phyloP scores from a whole-genome alignment of 2,797 vertebrate genomes.

The Podargus strigoides region DNA sequence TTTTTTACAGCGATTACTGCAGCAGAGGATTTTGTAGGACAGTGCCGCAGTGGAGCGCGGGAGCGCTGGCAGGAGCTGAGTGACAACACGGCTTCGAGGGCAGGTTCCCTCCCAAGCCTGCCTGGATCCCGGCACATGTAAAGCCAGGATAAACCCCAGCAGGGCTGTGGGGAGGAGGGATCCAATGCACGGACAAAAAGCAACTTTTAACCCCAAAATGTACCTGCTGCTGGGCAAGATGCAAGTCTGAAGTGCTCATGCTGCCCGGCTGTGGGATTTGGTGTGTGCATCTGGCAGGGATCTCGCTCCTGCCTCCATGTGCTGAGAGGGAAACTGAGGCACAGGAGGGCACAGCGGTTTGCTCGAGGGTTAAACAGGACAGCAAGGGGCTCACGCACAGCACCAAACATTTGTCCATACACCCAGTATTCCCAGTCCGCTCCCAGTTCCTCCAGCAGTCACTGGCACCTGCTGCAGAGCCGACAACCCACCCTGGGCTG shows the following conservation, averaged over 20 bases:
- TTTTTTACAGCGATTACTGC: not conserved
- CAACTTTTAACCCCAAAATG: not conserved
- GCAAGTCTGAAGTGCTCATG: rapidly evolving
- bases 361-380: not conserved
- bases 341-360: rapidly evolving
- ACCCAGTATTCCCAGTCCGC: not conserved
- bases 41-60: constrained; percentile 44
- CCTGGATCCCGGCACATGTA: rapidly evolving
- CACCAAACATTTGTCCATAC: not conserved
- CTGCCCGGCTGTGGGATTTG: rapidly evolving
- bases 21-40: constrained; percentile 55
- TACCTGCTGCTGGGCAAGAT: not conserved
- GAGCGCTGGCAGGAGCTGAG: not conserved
- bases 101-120: not conserved
- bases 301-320: not conserved
- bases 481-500: not conserved
- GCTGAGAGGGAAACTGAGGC: not conserved
- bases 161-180: rapidly evolving
- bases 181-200: not conserved
- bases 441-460: not conserved
- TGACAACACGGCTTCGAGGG: not conserved
- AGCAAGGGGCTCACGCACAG: rapidly evolving
- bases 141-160: not conserved
- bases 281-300: too few relatives aligned
- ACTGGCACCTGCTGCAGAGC: not conserved